These are phyloP conservation scores for Anabas testudineus DNA, from an alignment of 2,797 vertebrate genomes.

Conservation along the genomic window DNA sequence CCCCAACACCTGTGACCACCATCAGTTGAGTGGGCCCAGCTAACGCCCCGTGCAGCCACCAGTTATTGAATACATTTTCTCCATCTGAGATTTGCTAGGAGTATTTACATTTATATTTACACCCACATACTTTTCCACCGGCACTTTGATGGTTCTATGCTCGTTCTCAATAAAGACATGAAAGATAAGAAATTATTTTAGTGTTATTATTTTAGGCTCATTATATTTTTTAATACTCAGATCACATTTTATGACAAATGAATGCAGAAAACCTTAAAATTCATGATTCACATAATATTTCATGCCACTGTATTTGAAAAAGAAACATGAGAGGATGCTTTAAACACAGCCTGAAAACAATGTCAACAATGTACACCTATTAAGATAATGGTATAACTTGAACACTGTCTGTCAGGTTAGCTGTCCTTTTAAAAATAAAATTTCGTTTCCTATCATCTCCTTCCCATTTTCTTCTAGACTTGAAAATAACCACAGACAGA, in stretches of 20 bases:
- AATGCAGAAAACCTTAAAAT: too few relatives aligned
- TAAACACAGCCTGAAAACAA: constrained; percentile 9
- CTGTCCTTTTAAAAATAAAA: neutral
- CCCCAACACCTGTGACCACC: constrained; percentile 67
- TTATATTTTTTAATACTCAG: too few relatives aligned
- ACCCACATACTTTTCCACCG: too few relatives aligned
- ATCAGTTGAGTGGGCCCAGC: constrained; percentile 43
- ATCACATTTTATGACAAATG: too few relatives aligned
- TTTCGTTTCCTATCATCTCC: rapidly evolving
- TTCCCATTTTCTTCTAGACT: neutral
- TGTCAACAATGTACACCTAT: constrained; percentile 33
- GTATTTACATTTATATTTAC: constrained; percentile 35
- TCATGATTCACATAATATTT: too few relatives aligned
- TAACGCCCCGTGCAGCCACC: constrained; percentile 64
- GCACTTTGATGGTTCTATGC: too few relatives aligned
- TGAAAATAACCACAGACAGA: constrained; percentile 29
- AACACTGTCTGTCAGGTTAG: neutral
- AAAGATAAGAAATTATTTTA: too few relatives aligned
- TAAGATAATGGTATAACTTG: constrained; percentile 21
- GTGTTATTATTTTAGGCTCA: too few relatives aligned
- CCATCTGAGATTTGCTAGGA: constrained; percentile 42
- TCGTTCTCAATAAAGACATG: too few relatives aligned
- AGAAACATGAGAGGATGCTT: neutral
- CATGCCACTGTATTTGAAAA: too few relatives aligned
- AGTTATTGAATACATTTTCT: constrained; percentile 60